Evolutionary conservation across 2,888 invertebrate species (phyloP).

Genomic region (Ennomos erosarius): DNA sequence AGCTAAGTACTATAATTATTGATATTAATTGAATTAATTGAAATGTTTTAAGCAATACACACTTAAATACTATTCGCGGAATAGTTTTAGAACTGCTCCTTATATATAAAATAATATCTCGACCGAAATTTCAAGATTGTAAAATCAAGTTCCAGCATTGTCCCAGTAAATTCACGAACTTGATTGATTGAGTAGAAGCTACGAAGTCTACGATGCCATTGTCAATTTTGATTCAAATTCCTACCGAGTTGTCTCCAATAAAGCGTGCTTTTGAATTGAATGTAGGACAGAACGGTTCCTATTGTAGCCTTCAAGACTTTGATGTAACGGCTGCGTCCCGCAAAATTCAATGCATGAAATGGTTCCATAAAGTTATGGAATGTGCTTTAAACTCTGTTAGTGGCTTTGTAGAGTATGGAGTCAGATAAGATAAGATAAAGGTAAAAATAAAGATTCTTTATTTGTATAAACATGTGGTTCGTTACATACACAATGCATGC

Average conservation of each 20-base stretch:
- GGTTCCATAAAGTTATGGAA: constrained; percentile 23
- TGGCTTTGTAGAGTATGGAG: neutral
- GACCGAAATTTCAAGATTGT: constrained; percentile 10
- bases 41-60: no score
- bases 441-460: no score
- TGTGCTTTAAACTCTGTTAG: constrained; percentile 11
- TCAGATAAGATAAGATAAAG: no score
- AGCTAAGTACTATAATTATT: no score
- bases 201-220: constrained; percentile 16
- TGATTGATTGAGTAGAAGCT: constrained; percentile 30
- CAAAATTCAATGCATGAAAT: constrained; percentile 29
- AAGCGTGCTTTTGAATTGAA: constrained; percentile 27
- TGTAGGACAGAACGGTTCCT: constrained; percentile 24
- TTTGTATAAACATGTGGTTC: no score
- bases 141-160: constrained; percentile 19
- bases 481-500: no score
- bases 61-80: no score
- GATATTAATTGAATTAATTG: no score
- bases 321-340: constrained; percentile 24
- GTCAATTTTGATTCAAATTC: constrained; percentile 34
- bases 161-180: constrained; percentile 21
- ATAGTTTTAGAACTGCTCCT: no score
- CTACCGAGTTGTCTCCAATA: constrained; percentile 29
- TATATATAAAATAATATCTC: neutral
- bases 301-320: constrained; percentile 28